Conservation (phyloP, 2,888 invertebrate genomes). For the Conistra vaccinii region DNA sequence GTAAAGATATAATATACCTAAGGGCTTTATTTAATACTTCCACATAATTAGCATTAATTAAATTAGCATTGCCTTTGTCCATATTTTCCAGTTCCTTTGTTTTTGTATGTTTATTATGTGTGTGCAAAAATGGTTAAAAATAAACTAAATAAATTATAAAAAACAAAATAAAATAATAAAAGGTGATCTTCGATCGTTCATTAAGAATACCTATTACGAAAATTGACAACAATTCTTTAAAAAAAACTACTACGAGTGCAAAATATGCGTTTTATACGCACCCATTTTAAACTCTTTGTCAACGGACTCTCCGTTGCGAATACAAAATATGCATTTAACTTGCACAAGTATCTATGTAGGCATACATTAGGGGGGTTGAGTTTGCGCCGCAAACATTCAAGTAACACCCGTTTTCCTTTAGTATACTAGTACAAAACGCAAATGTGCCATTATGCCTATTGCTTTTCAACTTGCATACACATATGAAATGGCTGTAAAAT, state of each 20-base stretch:
- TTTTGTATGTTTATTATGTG: no score
- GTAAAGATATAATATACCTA: background rate
- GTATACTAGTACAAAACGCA: constrained; percentile 1
- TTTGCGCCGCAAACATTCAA: background rate
- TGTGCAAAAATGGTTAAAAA: no score
- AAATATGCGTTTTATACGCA: background rate
- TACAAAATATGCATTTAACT: background rate
- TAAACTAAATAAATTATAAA: no score
- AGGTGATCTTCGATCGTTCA: background rate
- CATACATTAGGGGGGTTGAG: background rate
- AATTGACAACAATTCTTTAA: background rate
- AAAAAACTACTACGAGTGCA: no score
- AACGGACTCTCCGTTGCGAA: background rate
- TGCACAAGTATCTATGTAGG: background rate
- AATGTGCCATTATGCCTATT: constrained; percentile 3
- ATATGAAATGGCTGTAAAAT: constrained; percentile 55
- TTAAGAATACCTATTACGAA: background rate
- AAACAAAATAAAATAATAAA: background rate
- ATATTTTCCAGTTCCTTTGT: no score
- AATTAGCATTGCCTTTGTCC: no score
- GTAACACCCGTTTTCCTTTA: no score
- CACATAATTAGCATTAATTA: background rate
- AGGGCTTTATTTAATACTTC: background rate
- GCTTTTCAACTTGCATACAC: constrained; percentile 18
- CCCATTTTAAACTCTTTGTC: background rate